Percentiles rank a stretch among this genome's conserved stretches.
Evolutionary conservation across 1,140 invertebrate species (phyloP).

Genomic region (Ceratina japonica): DNA sequence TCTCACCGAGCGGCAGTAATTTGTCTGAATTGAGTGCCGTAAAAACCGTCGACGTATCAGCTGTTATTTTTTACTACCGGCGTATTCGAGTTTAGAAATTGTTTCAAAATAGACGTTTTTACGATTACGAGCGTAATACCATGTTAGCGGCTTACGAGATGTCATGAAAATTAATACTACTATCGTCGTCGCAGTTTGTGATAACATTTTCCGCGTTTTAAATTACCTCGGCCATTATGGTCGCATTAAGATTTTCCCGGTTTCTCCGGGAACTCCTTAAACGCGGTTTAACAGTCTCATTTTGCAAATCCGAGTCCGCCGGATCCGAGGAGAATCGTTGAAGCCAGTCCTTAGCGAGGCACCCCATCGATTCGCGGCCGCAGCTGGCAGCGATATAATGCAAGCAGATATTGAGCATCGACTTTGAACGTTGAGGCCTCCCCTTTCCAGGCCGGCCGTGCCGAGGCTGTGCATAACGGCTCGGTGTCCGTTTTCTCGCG

Average conservation of each 20-base stretch:
- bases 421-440: conserved; percentile 23
- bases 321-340: neutral
- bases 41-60: no score
- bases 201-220: no score
- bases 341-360: neutral
- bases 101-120: no score
- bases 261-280: neutral
- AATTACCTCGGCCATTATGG: no score
- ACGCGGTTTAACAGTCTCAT: neutral
- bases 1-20: conserved; percentile 27
- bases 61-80: no score
- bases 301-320: no score
- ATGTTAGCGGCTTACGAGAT: no score
- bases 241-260: neutral
- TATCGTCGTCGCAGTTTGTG: no score
- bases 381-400: conserved; percentile 52
- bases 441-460: conserved; percentile 21
- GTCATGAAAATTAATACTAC: no score
- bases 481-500: conserved; percentile 54
- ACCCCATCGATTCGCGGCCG: conserved; percentile 25
- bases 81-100: no score
- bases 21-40: neutral
- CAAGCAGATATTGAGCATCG: conserved; percentile 60
- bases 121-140: no score
- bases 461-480: conserved; percentile 46